A percentile compares a stretch with the other conserved stretches of the same genome.
Evolutionary conservation across 2,888 invertebrate species (phyloP).

Genomic region (Brenthis ino): DNA sequence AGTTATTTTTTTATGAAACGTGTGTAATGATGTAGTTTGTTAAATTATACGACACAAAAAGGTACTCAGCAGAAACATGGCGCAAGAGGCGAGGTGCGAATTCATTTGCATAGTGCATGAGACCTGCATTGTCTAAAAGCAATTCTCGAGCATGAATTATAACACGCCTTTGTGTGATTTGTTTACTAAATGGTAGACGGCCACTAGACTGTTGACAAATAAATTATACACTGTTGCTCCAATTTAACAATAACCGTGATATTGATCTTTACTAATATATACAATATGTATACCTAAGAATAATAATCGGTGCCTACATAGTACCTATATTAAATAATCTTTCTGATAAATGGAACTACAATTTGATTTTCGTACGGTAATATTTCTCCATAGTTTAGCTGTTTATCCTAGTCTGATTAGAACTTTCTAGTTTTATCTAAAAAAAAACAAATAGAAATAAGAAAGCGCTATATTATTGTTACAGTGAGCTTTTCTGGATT

Average conservation of each 20-base stretch:
- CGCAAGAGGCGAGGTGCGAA: conserved; percentile 31
- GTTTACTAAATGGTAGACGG: conserved; percentile 51
- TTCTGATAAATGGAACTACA: no score
- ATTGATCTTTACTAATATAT: conserved; percentile 1
- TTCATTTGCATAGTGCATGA: conserved; percentile 34
- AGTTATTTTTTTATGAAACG: background rate
- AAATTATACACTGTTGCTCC: conserved; percentile 13
- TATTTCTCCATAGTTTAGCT: no score
- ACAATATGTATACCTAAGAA: background rate
- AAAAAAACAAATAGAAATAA: no score
- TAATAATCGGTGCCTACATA: background rate
- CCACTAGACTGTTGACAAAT: conserved; percentile 37
- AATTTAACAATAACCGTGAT: conserved; percentile 6
- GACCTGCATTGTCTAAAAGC: conserved; percentile 31
- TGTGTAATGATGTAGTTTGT: conserved; percentile 11
- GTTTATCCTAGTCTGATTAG: no score
- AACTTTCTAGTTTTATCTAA: no score
- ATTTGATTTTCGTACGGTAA: no score
- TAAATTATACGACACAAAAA: conserved; percentile 23
- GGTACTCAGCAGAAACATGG: conserved; percentile 22
- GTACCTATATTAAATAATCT: no score
- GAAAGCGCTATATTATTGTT: no score
- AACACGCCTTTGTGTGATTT: conserved; percentile 45
- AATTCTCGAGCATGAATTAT: conserved; percentile 33
- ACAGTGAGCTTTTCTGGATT: no score